A percentile compares a stretch with the other conserved stretches of the same genome.
Conservation (phyloP, 2,113 vertebrate species). For the Pseudonaja textilis region DNA sequence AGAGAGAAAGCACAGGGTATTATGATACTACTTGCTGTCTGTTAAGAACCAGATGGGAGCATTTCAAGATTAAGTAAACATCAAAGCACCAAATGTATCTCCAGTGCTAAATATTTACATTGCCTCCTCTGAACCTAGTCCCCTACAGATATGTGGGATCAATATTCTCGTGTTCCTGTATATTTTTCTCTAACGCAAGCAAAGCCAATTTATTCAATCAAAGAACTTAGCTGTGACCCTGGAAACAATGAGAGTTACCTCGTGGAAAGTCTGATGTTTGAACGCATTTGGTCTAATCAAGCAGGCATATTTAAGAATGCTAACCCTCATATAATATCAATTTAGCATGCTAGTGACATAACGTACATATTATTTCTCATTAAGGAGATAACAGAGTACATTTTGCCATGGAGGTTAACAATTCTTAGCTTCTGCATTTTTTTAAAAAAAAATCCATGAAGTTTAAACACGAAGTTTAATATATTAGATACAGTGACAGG, state of each 20-base stretch:
- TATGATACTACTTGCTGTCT: background rate
- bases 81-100: background rate
- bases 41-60: background rate
- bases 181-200: background rate
- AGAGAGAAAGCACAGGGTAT: background rate
- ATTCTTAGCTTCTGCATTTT: background rate
- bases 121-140: background rate
- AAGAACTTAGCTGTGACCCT: background rate
- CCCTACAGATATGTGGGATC: background rate
- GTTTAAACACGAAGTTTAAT: background rate
- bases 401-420: accelerated
- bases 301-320: background rate
- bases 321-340: background rate
- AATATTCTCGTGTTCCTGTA: background rate
- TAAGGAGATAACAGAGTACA: accelerated
- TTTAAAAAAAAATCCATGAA: no score
- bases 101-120: background rate
- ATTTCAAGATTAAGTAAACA: background rate
- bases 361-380: accelerated
- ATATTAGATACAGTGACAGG: background rate
- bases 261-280: background rate
- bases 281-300: background rate
- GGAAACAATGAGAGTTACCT: background rate
- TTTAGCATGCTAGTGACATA: background rate
- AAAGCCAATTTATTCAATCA: background rate